Evolutionary conservation across 1,140 invertebrate species (phyloP), one percentile per base, ranked within the genome.

Genomic region (Holcopasites calliopsidis): DNA sequence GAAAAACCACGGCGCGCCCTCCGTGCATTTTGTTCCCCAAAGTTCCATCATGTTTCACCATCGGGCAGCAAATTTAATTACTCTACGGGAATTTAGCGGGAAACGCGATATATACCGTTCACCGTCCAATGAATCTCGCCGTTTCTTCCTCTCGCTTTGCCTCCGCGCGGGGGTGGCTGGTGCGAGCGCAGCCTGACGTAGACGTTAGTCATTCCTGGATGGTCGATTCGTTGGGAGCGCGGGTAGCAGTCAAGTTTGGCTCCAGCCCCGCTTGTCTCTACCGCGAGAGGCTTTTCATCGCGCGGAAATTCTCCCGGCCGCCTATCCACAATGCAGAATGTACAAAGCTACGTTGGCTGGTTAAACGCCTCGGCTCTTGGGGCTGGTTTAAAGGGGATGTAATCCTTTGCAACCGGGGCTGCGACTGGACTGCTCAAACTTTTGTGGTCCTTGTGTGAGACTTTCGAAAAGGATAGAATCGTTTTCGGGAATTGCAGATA

Each of bases 341-440:
- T 76, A 85, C 82, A 87, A 86, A 85, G 77, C 76, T 78, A 72
- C 66, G 73, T n/a, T 65, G 79, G 76, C 74, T 86, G 74, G 83
- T 79, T 85, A 79, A 79, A 69, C 78, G 77, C 69, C 26, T 64
- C 50, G 73, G 7, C 18, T 40, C 42, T 70, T 81, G 77, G 70
- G 40, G 52, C 69, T 38, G n/a, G 76, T 26, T 84, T 88, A 85
- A 86, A 86, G 84, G 65, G 76, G 82, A 88, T 80, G 40, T n/a
- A 70, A 40, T n/a, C 65, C 18, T 66, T 80, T 35, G 23, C 40
- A 35, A 13, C 4, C 6, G 52, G 3, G 50, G 40, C n/a, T n/a
- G n/a, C n/a, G n/a, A n/a, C n/a, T n/a, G n/a, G n/a, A n/a, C n/a
- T n/a, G n/a, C n/a, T n/a, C n/a, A n/a, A n/a, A n/a, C n/a, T n/a